Percentiles rank a stretch among this genome's conserved stretches.
phyloP scores from a whole-genome alignment of 1,140 invertebrate species.

The Hyles euphorbiae region DNA sequence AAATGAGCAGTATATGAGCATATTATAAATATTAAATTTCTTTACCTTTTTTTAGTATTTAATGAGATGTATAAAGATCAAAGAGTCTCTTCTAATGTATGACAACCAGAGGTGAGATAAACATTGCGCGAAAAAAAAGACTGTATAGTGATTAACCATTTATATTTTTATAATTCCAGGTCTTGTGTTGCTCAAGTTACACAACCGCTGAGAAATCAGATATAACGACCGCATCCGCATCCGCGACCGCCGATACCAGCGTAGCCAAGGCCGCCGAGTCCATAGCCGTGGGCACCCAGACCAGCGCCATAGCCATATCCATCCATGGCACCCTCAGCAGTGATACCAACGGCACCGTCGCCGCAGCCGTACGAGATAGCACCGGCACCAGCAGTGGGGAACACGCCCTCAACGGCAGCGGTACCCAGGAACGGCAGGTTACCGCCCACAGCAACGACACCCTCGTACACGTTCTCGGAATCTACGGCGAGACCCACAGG shows the following conservation, averaged over 20 bases:
- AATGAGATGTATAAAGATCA: too few relatives aligned
- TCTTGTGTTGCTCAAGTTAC: too few relatives aligned
- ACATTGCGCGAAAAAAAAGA: too few relatives aligned
- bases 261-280: not conserved
- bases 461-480: slow-evolving; percentile 8
- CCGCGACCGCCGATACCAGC: not conserved
- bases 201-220: too few relatives aligned
- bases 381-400: slow-evolving; percentile 30
- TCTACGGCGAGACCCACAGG: slow-evolving; percentile 1
- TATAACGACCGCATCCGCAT: not conserved
- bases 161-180: too few relatives aligned
- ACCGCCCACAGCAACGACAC: slow-evolving; percentile 10
- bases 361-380: slow-evolving; percentile 27
- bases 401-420: slow-evolving; percentile 18
- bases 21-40: too few relatives aligned
- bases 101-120: too few relatives aligned
- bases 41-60: too few relatives aligned
- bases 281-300: not conserved
- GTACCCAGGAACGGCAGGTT: slow-evolving; percentile 13
- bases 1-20: too few relatives aligned
- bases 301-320: not conserved
- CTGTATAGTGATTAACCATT: too few relatives aligned
- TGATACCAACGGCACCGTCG: slow-evolving; percentile 12
- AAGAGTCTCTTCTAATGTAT: too few relatives aligned
- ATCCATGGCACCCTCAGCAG: not conserved